Evolutionary conservation across 2,797 vertebrate species (phyloP), one percentile per base, ranked within the genome.

Genomic region (Loris lydekkerianus): DNA sequence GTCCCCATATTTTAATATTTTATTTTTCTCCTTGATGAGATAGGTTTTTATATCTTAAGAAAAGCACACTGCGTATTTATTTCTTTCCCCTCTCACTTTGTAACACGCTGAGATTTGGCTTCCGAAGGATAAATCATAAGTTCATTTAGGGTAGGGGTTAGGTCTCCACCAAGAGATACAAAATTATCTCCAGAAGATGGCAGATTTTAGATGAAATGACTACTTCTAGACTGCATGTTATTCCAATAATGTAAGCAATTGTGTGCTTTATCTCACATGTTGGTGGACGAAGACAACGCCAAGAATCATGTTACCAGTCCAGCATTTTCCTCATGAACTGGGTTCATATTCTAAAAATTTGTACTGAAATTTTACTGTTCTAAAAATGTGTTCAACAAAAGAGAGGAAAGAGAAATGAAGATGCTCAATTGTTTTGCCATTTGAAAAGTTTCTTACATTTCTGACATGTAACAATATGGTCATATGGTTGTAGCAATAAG

Each of bases 11-110:
- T 80, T 91, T 83, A 61, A 77, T 40, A 83, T 89, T 87, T 91
- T 81, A 58, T 56, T 86, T 86, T 84, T 87, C 29, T 76, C 58
- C 11, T 60, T 34, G n/a, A 53, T 80, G 89, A 90, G 72, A 56
- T 14, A 34, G 9, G 1, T 11, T 61, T 83, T 72, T 27, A 27
- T 43, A 1, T 40, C 10, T 84, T 82, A 31, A 31, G 25, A 4
- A 82, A 29, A 6, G 13, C 2, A 40, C 4, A 10, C 11, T 34
- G 37, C 14, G 23, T 17, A 85, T 69, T 86, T 82, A 7, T 84
- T 60, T 53, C 40, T 75, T 23, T 4, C 34, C 56, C 80, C 60
- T 37, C 34, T 86, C 37, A 46, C 5, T 53, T 85, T 13, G 43
- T 10, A 78, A 78, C 3, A 27, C 65, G 37, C 53, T 34, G 43